A percentile compares a stretch with the other conserved stretches of the same genome.
phyloP scores from a whole-genome alignment of 2,113 vertebrate genomes.

The Tachycineta bicolor region DNA sequence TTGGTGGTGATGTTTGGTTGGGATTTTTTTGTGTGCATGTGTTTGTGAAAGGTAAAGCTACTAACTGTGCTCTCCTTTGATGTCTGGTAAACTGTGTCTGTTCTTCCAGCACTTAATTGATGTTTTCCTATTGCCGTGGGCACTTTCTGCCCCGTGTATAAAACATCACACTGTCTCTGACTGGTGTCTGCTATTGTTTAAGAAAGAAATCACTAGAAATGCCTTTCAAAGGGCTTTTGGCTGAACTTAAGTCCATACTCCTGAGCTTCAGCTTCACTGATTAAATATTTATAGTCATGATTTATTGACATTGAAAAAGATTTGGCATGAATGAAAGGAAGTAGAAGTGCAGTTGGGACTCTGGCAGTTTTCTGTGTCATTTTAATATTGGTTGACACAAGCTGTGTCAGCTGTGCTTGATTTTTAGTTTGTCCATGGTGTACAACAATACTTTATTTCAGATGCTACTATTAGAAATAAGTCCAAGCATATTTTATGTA shows the following conservation, averaged over 20 bases:
- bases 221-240: neutral
- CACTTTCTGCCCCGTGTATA: neutral
- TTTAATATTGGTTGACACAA: neutral
- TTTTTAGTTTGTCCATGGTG: neutral
- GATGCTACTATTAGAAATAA: neutral
- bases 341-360: neutral
- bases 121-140: neutral
- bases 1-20: neutral
- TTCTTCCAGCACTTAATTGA: neutral
- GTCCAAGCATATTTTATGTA: neutral
- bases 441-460: neutral
- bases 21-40: neutral
- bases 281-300: neutral
- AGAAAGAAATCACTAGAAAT: neutral
- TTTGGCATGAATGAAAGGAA: neutral
- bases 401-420: neutral
- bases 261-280: neutral
- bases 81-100: neutral
- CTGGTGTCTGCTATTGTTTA: neutral
- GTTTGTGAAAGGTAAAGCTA: neutral
- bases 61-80: neutral
- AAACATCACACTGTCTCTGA: fast-evolving
- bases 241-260: neutral
- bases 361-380: fast-evolving
- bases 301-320: neutral